Percentiles rank a stretch among this genome's conserved stretches.
Conservation (phyloP, 2,888 invertebrate genomes). For the Coelopa pilipes region DNA sequence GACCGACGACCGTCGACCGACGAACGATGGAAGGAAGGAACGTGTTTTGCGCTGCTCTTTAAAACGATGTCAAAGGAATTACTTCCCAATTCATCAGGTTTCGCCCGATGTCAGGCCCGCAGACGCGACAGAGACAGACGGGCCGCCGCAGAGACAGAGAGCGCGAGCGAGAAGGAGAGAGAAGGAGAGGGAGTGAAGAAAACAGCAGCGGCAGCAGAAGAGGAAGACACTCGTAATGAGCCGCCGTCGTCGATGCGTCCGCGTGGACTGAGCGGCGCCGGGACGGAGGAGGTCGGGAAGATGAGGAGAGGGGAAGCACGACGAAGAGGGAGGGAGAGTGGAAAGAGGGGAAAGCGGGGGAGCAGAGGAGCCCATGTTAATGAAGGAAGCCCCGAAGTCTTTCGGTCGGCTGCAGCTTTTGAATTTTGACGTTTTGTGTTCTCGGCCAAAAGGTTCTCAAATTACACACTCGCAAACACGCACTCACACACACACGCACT, state of each 20-base stretch:
- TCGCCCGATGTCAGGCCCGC: slow-evolving; percentile 47
- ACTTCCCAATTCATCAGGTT: slow-evolving; percentile 67
- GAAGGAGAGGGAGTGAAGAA: slow-evolving; percentile 11
- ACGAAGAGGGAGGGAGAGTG: too few relatives aligned
- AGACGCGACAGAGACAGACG: neutral
- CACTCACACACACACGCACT: slow-evolving; percentile 6
- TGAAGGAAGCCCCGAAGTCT: slow-evolving; percentile 65
- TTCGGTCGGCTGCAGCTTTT: slow-evolving; percentile 63
- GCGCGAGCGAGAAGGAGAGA: neutral
- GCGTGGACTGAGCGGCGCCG: neutral
- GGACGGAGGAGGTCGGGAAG: neutral
- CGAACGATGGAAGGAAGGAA: neutral
- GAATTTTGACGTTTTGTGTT: slow-evolving; percentile 45
- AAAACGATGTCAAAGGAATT: slow-evolving; percentile 64
- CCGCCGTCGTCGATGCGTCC: neutral
- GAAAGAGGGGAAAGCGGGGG: neutral
- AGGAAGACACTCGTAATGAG: slow-evolving; percentile 22
- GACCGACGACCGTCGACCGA: too few relatives aligned
- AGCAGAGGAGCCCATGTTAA: slow-evolving; percentile 18
- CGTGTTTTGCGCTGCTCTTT: slow-evolving; percentile 48
- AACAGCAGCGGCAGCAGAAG: neutral
- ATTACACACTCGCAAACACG: slow-evolving; percentile 21
- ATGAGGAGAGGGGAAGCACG: too few relatives aligned
- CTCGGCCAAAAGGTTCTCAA: slow-evolving; percentile 35
- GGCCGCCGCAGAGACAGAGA: slow-evolving; percentile 7